phyloP scores from a whole-genome alignment of 2,113 vertebrate genomes.

The Stegostoma tigrinum region DNA sequence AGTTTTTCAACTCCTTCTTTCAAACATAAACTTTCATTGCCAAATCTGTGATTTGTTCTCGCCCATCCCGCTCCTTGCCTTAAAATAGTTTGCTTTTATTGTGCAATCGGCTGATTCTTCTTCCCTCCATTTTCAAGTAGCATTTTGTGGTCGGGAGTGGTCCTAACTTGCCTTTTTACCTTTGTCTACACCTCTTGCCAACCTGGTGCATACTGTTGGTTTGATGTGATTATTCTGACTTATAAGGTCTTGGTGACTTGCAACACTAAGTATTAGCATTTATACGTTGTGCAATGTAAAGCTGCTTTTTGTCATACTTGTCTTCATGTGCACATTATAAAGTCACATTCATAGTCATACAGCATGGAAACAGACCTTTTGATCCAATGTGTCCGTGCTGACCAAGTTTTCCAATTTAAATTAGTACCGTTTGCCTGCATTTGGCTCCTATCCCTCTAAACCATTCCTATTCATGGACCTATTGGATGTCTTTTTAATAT shows the following conservation, averaged over 20 bases:
- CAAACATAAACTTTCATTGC: background rate
- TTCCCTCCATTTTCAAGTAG: background rate
- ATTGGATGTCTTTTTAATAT: too few relatives aligned
- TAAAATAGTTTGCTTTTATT: background rate
- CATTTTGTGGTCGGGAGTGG: background rate
- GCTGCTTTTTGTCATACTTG: background rate
- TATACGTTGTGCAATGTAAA: background rate
- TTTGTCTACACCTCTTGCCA: background rate
- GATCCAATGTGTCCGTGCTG: too few relatives aligned
- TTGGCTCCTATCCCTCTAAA: too few relatives aligned
- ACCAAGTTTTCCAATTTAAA: too few relatives aligned
- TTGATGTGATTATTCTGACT: background rate
- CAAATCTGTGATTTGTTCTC: background rate
- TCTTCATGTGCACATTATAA: background rate
- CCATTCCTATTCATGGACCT: too few relatives aligned
- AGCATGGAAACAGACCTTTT: too few relatives aligned
- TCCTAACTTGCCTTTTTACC: background rate
- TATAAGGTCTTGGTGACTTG: background rate
- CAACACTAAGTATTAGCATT: background rate
- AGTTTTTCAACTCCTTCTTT: background rate
- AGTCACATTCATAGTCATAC: too few relatives aligned
- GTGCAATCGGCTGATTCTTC: background rate
- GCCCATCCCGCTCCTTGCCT: background rate
- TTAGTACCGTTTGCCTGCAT: too few relatives aligned
- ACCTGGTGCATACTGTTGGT: background rate